Evolutionary conservation across 2,888 invertebrate species (phyloP).

Genomic region (Chymomyza procnemis): DNA sequence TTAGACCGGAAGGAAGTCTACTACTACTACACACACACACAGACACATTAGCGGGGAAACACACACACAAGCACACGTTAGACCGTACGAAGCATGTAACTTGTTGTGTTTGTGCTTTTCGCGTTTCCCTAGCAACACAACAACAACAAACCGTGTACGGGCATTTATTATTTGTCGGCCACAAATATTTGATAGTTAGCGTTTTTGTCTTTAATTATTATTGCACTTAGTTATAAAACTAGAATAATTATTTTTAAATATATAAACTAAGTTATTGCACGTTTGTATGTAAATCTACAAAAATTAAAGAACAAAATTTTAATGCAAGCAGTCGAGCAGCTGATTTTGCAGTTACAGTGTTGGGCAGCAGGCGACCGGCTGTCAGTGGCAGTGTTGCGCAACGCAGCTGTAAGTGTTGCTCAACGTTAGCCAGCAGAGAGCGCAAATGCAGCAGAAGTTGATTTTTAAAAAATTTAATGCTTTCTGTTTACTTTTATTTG

Average conservation of each 20-base stretch:
- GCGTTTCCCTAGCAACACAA: constrained; percentile 71
- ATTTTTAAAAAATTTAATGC: too few species aligned
- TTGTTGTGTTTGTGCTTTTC: constrained; percentile 68
- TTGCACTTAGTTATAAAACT: constrained; percentile 8
- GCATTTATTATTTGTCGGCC: neutral
- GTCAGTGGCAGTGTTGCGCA: constrained; percentile 8
- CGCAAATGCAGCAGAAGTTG: too few species aligned
- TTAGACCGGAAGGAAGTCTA: constrained; percentile 68
- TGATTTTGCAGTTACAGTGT: constrained; percentile 42
- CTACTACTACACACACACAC: constrained; percentile 27
- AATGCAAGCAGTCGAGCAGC: constrained; percentile 31
- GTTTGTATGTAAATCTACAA: constrained; percentile 6
- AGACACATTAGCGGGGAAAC: neutral
- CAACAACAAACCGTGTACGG: constrained; percentile 35
- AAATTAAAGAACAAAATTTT: constrained; percentile 12
- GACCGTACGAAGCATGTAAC: constrained; percentile 46
- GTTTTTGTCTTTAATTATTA: neutral
- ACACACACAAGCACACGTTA: constrained; percentile 24
- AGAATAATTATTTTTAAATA: neutral
- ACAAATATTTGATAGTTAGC: neutral
- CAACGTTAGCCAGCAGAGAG: too few species aligned
- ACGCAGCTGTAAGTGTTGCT: neutral
- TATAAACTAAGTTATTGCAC: constrained; percentile 28
- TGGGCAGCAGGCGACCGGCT: neutral
- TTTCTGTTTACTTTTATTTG: too few species aligned